Conservation (phyloP, 2,888 invertebrate genomes). For the Taenaris catops region DNA sequence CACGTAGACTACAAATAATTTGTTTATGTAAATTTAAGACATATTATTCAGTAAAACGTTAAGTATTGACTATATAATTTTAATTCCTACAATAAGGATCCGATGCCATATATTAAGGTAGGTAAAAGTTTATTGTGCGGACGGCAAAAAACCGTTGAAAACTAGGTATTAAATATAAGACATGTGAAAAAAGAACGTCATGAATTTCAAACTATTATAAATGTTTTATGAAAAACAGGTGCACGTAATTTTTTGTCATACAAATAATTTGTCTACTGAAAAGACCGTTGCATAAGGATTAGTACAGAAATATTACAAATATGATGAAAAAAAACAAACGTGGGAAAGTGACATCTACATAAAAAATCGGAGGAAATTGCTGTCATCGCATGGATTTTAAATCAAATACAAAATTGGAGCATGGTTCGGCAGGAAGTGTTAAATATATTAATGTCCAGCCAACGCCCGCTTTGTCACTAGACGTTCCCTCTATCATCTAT, state of each 20-base stretch:
- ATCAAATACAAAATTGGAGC: slow-evolving; percentile 76
- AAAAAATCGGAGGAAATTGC: slow-evolving; percentile 65
- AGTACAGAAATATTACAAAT: slow-evolving; percentile 35
- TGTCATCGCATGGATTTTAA: slow-evolving; percentile 64
- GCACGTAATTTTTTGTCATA: slow-evolving; percentile 10
- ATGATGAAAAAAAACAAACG: slow-evolving; percentile 46
- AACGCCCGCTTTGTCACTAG: slow-evolving; percentile 43
- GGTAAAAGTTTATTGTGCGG: too few species aligned
- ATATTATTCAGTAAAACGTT: too few species aligned
- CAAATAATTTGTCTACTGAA: slow-evolving; percentile 46
- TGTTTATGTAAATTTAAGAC: too few species aligned
- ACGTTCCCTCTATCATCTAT: slow-evolving; percentile 38
- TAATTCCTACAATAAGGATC: too few species aligned
- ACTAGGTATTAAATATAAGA: too few species aligned
- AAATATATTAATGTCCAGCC: slow-evolving; percentile 62
- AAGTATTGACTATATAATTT: too few species aligned
- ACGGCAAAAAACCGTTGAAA: too few species aligned
- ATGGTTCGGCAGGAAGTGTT: slow-evolving; percentile 70
- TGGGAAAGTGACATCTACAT: slow-evolving; percentile 42
- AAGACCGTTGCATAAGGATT: slow-evolving; percentile 30
- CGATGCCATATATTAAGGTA: too few species aligned
- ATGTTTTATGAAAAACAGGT: slow-evolving; percentile 14
- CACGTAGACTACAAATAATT: too few species aligned
- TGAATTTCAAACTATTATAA: too few species aligned
- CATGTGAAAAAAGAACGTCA: too few species aligned